Evolutionary conservation across 2,113 vertebrate genomes (phyloP).

Genomic region (Pedetes capensis): DNA sequence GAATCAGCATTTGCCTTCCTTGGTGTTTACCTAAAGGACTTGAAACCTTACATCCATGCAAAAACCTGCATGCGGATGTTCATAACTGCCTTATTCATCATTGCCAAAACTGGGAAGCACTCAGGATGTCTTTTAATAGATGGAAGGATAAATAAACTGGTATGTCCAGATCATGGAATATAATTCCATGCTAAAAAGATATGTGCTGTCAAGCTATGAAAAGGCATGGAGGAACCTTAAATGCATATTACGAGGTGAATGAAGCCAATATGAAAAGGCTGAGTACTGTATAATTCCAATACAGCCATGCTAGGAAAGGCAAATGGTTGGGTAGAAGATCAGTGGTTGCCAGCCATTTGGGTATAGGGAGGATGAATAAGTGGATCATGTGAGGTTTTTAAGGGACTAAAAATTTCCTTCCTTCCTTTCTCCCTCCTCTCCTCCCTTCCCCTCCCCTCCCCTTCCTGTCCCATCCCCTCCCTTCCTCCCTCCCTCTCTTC

Average conservation of each 20-base stretch:
- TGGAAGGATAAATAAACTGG: no score
- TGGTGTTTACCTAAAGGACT: background rate
- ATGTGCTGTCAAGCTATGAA: background rate
- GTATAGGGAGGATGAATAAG: background rate
- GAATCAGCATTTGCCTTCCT: background rate
- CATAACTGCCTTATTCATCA: background rate
- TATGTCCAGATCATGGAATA: background rate
- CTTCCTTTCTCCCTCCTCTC: background rate
- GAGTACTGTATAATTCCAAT: background rate
- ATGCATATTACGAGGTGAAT: background rate
- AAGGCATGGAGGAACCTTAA: background rate
- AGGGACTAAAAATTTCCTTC: background rate
- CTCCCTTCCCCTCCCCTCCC: no score
- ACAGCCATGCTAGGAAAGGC: background rate
- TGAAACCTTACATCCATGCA: no score
- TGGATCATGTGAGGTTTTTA: background rate
- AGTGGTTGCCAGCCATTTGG: background rate
- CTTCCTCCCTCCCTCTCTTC: background rate
- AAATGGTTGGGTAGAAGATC: background rate
- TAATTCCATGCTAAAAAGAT: background rate
- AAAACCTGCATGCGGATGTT: background rate
- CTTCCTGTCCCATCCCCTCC: no score
- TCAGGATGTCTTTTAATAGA: no score
- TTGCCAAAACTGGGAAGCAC: background rate
- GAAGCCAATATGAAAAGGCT: background rate